phyloP scores from a whole-genome alignment of 1,140 invertebrate genomes.

The Trachymyrmex cornetzi region DNA sequence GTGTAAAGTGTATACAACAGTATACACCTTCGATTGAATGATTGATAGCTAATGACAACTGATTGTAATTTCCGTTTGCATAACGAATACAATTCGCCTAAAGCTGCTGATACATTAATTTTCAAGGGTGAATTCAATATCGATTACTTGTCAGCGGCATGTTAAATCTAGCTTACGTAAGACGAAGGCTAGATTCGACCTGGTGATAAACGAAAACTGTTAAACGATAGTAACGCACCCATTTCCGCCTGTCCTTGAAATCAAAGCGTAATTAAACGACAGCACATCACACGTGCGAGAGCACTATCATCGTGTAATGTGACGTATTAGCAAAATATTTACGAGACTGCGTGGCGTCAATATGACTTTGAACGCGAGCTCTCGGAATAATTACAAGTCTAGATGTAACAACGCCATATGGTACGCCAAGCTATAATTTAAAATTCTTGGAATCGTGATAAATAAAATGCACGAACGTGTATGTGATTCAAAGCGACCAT shows the following conservation, averaged over 20 bases:
- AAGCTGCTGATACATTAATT: background rate
- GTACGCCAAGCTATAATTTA: background rate
- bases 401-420: background rate
- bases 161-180: conserved; percentile 67
- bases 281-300: conserved; percentile 9
- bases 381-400: background rate
- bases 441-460: background rate
- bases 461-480: background rate
- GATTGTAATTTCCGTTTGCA: background rate
- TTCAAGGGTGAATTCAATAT: conserved; percentile 39
- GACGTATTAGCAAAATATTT: conserved; percentile 2
- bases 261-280: background rate
- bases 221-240: conserved; percentile 45
- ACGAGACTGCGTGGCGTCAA: background rate
- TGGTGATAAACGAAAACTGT: conserved; percentile 55
- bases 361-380: background rate
- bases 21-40: background rate
- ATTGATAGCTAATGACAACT: background rate
- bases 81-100: background rate
- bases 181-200: conserved; percentile 58
- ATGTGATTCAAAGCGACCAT: background rate
- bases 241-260: conserved; percentile 73
- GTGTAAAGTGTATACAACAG: no score
- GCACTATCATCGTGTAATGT: conserved; percentile 12
- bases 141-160: conserved; percentile 1